Evolutionary conservation across 2,888 invertebrate genomes (phyloP).

Genomic region (Sarcophaga subvicina): DNA sequence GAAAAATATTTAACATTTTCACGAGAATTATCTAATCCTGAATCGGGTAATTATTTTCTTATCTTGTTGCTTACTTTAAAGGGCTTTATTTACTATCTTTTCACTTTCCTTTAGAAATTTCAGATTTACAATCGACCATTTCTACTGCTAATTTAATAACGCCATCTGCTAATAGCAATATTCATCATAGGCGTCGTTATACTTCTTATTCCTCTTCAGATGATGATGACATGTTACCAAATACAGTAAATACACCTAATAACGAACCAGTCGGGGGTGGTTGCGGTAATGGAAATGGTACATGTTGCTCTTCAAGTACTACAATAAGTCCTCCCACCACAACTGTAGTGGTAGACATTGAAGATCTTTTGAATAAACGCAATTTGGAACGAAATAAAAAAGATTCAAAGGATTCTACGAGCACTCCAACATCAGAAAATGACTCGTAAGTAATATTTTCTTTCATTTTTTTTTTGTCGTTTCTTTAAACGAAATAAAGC

Average conservation of each 20-base stretch:
- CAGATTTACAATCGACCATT: constrained; percentile 78
- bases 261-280: constrained; percentile 61
- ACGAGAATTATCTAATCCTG: constrained; percentile 83
- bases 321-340: constrained; percentile 75
- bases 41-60: constrained; percentile 75
- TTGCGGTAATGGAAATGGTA: constrained; percentile 77
- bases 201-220: constrained; percentile 79
- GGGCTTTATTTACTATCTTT: background rate
- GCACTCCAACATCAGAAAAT: constrained; percentile 62
- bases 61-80: background rate
- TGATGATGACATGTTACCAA: constrained; percentile 78
- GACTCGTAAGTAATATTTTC: constrained; percentile 67
- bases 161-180: constrained; percentile 71
- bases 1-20: constrained; percentile 86
- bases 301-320: constrained; percentile 77
- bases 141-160: constrained; percentile 79
- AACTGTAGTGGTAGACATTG: constrained; percentile 85
- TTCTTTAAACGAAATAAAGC: constrained; percentile 66
- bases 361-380: constrained; percentile 83
- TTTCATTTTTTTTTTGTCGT: background rate
- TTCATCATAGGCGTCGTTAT: constrained; percentile 74
- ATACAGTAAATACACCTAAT: constrained; percentile 56
- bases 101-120: constrained; percentile 70
- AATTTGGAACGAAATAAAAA: constrained; percentile 63
- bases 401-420: constrained; percentile 44